Evolutionary conservation across 2,888 invertebrate species (phyloP), one percentile per base, ranked within the genome.

Genomic region (Chloromyia formosa): DNA sequence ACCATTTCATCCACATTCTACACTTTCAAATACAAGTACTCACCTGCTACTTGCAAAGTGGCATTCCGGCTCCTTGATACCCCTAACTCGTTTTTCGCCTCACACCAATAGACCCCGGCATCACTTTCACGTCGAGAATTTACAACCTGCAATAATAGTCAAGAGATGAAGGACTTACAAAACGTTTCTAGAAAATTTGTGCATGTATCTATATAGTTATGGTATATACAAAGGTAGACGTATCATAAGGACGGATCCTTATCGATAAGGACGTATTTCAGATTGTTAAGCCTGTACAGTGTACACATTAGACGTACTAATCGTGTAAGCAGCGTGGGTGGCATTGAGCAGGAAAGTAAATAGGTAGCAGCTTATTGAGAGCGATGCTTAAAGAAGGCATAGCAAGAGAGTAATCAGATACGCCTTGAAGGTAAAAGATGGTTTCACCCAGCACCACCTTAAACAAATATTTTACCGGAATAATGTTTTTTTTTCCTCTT

Each of bases 31-130:
- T n/a, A n/a, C 49, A 49, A n/a, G 49, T 49, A 49, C 49, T 49
- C 49, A 94, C 94, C 92, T 83, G 94, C 94, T 80, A 94, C 94
- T 82, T 94, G 92, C 78, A 96, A 87, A 9, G 94, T 93, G 71
- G 95, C 95, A 84, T 95, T 95, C 80, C 92, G 88, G 84, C 94
- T 94, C 79, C 92, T 88, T 40, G 93, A 93, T 79, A 92, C 91
- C 58, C 96, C 96, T 80, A 92, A 88, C 20, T 90, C 89, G 84
- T 95, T 96, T 76, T 90, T 90, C 0, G 95, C 96, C 84, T 94
- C 92, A 84, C 96, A 96, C 91, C 93, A 94, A 83, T 96, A 96
- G 1, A 93, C 90, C 23, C 96, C 95, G 68, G 93, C 92, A 84
- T 95, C 94, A 20, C 92, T 91, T 83, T 94, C 93, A 78, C 92